These are phyloP conservation scores for Rhingia rostrata DNA, from an alignment of 2,888 invertebrate genomes.

Conservation along the genomic window DNA sequence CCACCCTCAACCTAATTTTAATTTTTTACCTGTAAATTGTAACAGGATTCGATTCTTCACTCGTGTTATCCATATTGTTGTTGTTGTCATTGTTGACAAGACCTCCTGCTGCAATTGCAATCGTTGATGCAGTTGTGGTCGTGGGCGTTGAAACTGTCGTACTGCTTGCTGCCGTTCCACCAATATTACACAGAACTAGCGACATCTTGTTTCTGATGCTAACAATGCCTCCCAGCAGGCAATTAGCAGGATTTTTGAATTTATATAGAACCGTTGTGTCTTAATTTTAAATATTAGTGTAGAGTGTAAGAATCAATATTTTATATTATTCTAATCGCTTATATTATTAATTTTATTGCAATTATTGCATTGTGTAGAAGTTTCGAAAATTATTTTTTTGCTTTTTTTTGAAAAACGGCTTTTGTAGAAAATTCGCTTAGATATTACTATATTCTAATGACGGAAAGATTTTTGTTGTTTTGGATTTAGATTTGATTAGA, in stretches of 20 bases:
- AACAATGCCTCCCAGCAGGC: conserved; percentile 66
- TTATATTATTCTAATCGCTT: conserved; percentile 14
- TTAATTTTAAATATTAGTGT: conserved; percentile 48
- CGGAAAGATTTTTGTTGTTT: conserved; percentile 49
- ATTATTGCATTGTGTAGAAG: conserved; percentile 56
- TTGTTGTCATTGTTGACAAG: conserved; percentile 85
- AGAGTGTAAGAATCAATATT: conserved; percentile 39
- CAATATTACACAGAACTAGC: conserved; percentile 66
- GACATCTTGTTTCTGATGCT: conserved; percentile 64
- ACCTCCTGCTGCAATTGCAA: conserved; percentile 64
- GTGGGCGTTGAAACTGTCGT: conserved; percentile 78
- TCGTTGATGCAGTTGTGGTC: conserved; percentile 66
- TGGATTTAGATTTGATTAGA: conserved; percentile 24
- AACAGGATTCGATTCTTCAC: conserved; percentile 93
- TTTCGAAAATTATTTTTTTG: conserved; percentile 64
- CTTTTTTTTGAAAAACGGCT: neutral
- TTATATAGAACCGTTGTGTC: conserved; percentile 67
- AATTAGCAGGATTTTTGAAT: conserved; percentile 61
- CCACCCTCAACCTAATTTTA: neutral
- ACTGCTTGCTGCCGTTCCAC: conserved; percentile 72
- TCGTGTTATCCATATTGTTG: conserved; percentile 90
- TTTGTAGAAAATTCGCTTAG: conserved; percentile 63
- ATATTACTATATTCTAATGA: conserved; percentile 44
- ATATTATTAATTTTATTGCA: conserved; percentile 5
- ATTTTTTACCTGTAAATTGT: conserved; percentile 92